These are phyloP conservation scores for Leptonema lineaticorne DNA, from an alignment of 1,140 invertebrate genomes.

Conservation along the genomic window DNA sequence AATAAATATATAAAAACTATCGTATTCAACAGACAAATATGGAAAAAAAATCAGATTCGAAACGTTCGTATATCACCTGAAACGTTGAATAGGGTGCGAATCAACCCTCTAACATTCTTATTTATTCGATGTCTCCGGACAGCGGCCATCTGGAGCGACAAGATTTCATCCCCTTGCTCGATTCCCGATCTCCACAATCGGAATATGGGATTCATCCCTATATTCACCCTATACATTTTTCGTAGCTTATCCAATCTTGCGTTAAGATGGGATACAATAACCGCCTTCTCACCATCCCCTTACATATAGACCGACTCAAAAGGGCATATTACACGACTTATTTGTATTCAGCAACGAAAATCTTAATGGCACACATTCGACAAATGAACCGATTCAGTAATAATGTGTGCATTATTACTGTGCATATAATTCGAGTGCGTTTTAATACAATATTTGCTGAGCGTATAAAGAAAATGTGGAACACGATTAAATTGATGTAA, in stretches of 20 bases:
- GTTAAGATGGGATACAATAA: neutral
- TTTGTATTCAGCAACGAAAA: no score
- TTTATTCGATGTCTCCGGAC: slow-evolving; percentile 33
- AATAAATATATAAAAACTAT: no score
- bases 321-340: neutral
- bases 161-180: slow-evolving; percentile 23
- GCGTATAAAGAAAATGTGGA: no score
- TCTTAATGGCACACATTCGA: neutral
- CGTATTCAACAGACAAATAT: no score
- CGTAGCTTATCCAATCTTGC: neutral
- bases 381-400: neutral
- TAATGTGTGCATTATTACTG: no score
- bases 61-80: slow-evolving; percentile 37
- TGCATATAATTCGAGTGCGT: no score
- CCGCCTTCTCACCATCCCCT: neutral
- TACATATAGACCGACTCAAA: no score
- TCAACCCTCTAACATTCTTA: slow-evolving; percentile 13
- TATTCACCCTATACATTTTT: slow-evolving; percentile 8
- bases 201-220: slow-evolving; percentile 33
- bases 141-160: slow-evolving; percentile 20
- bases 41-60: neutral
- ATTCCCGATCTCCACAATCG: slow-evolving; percentile 16
- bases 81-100: slow-evolving; percentile 12
- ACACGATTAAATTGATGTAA: no score
- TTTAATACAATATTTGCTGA: no score